phyloP scores from a whole-genome alignment of 2,888 invertebrate species.

The Prosapia bicincta region DNA sequence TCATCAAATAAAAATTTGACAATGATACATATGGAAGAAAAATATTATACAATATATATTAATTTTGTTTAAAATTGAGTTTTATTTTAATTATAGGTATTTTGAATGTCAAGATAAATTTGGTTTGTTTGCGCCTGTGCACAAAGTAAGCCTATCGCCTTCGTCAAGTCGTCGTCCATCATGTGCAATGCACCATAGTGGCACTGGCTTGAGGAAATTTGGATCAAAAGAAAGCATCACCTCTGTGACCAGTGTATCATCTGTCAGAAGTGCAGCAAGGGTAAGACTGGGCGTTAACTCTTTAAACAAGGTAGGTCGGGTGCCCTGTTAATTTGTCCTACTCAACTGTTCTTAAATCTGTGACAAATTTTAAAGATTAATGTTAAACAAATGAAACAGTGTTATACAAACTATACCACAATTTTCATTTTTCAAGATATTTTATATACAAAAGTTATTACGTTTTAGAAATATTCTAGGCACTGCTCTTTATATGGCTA shows the following conservation, averaged over 20 bases:
- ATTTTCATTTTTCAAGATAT: too few species aligned
- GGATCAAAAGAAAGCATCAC: slow-evolving; percentile 62
- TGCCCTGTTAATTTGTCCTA: slow-evolving; percentile 21
- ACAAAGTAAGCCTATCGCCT: slow-evolving; percentile 86
- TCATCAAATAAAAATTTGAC: too few species aligned
- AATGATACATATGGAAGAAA: too few species aligned
- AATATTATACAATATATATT: slow-evolving; percentile 9
- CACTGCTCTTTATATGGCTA: too few species aligned
- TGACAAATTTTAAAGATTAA: too few species aligned
- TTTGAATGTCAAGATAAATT: slow-evolving; percentile 88
- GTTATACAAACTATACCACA: too few species aligned
- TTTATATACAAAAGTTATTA: too few species aligned
- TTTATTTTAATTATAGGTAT: slow-evolving; percentile 62
- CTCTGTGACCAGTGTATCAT: slow-evolving; percentile 52
- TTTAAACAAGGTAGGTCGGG: slow-evolving; percentile 60
- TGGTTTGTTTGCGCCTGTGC: slow-evolving; percentile 89
- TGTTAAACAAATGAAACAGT: too few species aligned
- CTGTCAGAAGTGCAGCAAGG: slow-evolving; percentile 55
- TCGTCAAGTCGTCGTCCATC: slow-evolving; percentile 62
- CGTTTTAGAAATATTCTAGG: too few species aligned
- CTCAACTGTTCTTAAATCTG: not conserved
- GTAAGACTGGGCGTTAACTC: slow-evolving; percentile 74
- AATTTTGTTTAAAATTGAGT: not conserved
- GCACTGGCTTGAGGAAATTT: slow-evolving; percentile 59
- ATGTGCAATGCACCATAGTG: slow-evolving; percentile 56